A percentile compares a stretch with the other conserved stretches of the same genome.
phyloP scores from a whole-genome alignment of 2,113 vertebrate genomes.

The Nipponia nippon region DNA sequence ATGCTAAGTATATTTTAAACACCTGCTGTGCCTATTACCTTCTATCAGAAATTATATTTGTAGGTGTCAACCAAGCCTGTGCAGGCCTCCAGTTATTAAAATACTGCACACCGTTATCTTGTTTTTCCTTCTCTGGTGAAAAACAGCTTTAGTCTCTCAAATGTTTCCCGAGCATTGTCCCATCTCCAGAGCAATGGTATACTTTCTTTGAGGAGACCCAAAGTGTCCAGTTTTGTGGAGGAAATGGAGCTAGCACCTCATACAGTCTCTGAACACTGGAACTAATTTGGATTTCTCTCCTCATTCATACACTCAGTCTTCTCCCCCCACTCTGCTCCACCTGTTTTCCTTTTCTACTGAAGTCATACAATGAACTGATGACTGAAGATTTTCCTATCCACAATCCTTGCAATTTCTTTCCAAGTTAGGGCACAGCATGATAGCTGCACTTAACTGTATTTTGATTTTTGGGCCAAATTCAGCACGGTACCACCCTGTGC shows the following conservation, averaged over 20 bases:
- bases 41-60: not conserved
- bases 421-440: not conserved
- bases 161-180: not conserved
- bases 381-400: constrained; percentile 57
- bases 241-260: constrained; percentile 63
- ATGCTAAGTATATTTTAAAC: not conserved
- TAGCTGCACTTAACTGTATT: not conserved
- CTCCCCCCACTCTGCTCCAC: constrained; percentile 53
- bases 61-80: not conserved
- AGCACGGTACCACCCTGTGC: not conserved
- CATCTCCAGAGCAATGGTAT: constrained; percentile 23
- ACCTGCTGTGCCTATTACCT: not conserved
- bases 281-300: constrained; percentile 68
- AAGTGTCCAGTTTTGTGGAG: constrained; percentile 2
- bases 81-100: not conserved
- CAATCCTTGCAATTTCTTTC: constrained; percentile 27
- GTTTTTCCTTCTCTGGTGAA: not conserved
- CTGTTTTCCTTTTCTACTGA: constrained; percentile 66
- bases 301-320: constrained; percentile 63
- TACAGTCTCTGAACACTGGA: constrained; percentile 54
- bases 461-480: not conserved
- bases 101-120: not conserved
- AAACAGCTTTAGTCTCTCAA: not conserved
- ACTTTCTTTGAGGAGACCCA: constrained; percentile 27
- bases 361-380: constrained; percentile 60